These are phyloP conservation scores for Drosophila parthenogenetica DNA, from an alignment of 2,888 invertebrate genomes.

Conservation along the genomic window DNA sequence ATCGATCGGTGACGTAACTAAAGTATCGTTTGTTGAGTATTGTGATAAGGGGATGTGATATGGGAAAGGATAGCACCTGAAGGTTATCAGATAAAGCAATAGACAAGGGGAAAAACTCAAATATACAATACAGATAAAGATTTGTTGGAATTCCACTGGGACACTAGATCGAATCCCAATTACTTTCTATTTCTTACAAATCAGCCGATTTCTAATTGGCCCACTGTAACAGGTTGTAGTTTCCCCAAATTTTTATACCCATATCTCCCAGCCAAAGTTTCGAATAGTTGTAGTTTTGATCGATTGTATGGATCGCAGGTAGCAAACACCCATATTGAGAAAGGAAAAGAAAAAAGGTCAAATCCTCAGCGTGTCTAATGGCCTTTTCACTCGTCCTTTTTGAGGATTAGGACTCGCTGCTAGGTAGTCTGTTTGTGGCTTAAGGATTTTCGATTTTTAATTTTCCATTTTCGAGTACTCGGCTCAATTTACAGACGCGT, in stretches of 20 bases:
- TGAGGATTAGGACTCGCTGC: conserved; percentile 55
- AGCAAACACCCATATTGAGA: neutral
- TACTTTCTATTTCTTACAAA: conserved; percentile 1
- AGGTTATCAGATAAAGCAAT: conserved; percentile 23
- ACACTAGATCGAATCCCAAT: neutral
- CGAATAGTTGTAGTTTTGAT: conserved; percentile 52
- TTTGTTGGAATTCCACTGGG: neutral
- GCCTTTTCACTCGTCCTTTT: conserved; percentile 45
- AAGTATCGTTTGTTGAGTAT: neutral
- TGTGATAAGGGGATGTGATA: conserved; percentile 28
- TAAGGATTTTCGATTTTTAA: conserved; percentile 8
- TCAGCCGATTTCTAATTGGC: conserved; percentile 53
- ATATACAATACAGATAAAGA: neutral
- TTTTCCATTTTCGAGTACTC: neutral
- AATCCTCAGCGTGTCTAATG: conserved; percentile 61
- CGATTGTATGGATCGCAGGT: conserved; percentile 32
- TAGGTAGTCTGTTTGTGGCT: conserved; percentile 46
- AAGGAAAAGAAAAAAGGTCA: conserved; percentile 13
- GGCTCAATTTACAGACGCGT: conserved; percentile 16
- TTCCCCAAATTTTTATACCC: neutral
- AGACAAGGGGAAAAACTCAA: neutral
- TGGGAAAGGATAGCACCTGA: conserved; percentile 31
- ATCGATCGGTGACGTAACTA: conserved; percentile 37
- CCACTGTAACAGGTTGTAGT: conserved; percentile 53
- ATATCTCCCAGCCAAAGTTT: conserved; percentile 20